Evolutionary conservation across 2,797 vertebrate genomes (phyloP), one percentile per base, ranked within the genome.

Genomic region (Helostoma temminkii): DNA sequence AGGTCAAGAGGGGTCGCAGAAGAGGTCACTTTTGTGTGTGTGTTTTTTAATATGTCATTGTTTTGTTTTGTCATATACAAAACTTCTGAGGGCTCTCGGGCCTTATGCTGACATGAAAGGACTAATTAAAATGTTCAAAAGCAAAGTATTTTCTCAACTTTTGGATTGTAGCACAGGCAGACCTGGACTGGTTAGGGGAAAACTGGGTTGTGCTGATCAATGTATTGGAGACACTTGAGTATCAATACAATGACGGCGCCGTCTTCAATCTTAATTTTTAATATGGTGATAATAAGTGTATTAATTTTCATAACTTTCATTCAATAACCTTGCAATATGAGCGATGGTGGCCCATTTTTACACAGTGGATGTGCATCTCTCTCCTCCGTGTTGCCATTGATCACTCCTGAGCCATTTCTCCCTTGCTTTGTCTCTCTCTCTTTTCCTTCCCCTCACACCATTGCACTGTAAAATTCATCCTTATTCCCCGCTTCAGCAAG

Each of bases 251-350:
- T 28, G 58, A 75, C 60, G 8, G 18, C 1, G 24, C 73, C 41
- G 75, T 90, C 81, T 78, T 92, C 87, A 83, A 90, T 91, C 89
- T 90, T 89, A 86, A 89, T 92, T 90, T 85, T 90, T 91, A 86
- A 91, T 87, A 79, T 70, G 83, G 83, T 88, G 83, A 90, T 91
- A 93, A 91, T 90, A 89, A 88, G 77, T 82, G 78, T 88, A 92
- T 92, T 91, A 83, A 92, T 93, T 91, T 90, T 91, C 88, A 91
- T 92, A 86, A 84, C 76, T 74, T 80, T 66, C 72, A 60, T 81
- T 91, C 91, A 61, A 91, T 90, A 90, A 63, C 61, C 62, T 67
- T 73, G 65, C 64, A 87, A 84, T 76, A 81, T 91, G 91, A 92
- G 88, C 39, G 80, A 92, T 92, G 88, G 83, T 60, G 80, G 69